Conservation (phyloP, 1,140 invertebrate genomes). For the Leptinotarsa undecemlineata region DNA sequence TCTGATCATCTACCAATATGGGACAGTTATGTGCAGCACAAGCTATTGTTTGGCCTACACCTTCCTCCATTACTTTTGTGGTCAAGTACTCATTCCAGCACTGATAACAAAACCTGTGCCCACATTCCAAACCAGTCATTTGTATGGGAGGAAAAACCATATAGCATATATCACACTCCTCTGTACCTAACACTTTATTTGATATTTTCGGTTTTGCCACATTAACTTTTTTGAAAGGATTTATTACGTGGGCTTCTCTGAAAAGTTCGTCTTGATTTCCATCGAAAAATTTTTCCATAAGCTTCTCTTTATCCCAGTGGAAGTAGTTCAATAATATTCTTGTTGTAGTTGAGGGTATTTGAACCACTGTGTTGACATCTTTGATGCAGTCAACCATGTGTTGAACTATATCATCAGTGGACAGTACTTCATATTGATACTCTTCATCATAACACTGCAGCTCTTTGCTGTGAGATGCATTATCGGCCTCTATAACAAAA, state of each 20-base stretch:
- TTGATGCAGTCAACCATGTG: slow-evolving; percentile 72
- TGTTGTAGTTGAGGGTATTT: slow-evolving; percentile 63
- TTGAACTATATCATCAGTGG: slow-evolving; percentile 68
- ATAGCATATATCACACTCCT: slow-evolving; percentile 94
- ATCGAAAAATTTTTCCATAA: slow-evolving; percentile 72
- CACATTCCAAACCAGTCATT: slow-evolving; percentile 72
- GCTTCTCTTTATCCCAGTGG: slow-evolving; percentile 76
- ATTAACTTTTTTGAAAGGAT: slow-evolving; percentile 60
- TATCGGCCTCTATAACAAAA: slow-evolving; percentile 87
- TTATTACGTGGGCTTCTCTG: slow-evolving; percentile 68
- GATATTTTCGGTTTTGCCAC: slow-evolving; percentile 45
- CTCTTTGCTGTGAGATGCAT: slow-evolving; percentile 68
- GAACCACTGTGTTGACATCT: slow-evolving; percentile 63
- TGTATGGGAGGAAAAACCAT: slow-evolving; percentile 59
- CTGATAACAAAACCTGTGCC: slow-evolving; percentile 68
- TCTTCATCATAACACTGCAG: slow-evolving; percentile 81
- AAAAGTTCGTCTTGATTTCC: slow-evolving; percentile 69
- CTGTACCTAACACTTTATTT: slow-evolving; percentile 57
- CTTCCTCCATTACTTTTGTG: slow-evolving; percentile 74
- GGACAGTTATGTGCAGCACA: slow-evolving; percentile 63
- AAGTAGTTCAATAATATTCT: slow-evolving; percentile 72
- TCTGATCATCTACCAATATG: slow-evolving; percentile 72
- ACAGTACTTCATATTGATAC: slow-evolving; percentile 88
- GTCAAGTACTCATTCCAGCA: slow-evolving; percentile 76
- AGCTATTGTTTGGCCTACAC: slow-evolving; percentile 68